A percentile compares a stretch with the other conserved stretches of the same genome.
phyloP scores from a whole-genome alignment of 1,140 invertebrate genomes.

The Geopemphigus sp. region DNA sequence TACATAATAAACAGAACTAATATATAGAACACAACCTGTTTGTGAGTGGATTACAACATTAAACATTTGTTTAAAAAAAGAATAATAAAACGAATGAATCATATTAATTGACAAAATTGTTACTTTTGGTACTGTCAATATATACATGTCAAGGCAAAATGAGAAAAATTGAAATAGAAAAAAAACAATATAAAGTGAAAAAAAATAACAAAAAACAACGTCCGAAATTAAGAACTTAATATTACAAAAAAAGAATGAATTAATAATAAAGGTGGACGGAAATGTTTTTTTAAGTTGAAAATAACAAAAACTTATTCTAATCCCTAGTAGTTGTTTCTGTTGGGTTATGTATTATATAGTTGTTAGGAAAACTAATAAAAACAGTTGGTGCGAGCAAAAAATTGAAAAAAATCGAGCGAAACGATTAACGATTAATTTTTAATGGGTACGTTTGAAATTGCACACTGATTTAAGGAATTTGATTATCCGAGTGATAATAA shows the following conservation, averaged over 20 bases:
- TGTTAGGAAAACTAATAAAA: conserved; percentile 7
- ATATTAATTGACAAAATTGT: conserved; percentile 39
- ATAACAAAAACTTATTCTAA: conserved; percentile 16
- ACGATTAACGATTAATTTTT: neutral
- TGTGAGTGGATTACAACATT: conserved; percentile 15
- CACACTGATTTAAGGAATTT: conserved; percentile 35
- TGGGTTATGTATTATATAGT: neutral
- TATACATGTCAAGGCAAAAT: neutral
- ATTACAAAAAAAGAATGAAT: neutral
- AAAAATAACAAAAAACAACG: conserved; percentile 19
- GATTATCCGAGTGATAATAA: conserved; percentile 32
- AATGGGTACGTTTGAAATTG: conserved; percentile 6
- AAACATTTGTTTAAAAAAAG: conserved; percentile 23
- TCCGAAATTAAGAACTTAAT: conserved; percentile 30
- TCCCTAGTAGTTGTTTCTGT: neutral
- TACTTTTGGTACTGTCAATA: neutral
- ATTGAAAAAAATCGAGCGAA: conserved; percentile 13
- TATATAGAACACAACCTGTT: conserved; percentile 31
- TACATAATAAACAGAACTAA: neutral
- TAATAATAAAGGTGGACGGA: conserved; percentile 45
- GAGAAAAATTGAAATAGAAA: conserved; percentile 1
- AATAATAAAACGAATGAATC: neutral
- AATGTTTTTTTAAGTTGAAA: conserved; percentile 29
- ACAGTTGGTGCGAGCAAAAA: neutral
- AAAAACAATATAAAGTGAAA: conserved; percentile 30